Evolutionary conservation across 2,113 vertebrate genomes (phyloP).

Genomic region (Athene cunicularia): DNA sequence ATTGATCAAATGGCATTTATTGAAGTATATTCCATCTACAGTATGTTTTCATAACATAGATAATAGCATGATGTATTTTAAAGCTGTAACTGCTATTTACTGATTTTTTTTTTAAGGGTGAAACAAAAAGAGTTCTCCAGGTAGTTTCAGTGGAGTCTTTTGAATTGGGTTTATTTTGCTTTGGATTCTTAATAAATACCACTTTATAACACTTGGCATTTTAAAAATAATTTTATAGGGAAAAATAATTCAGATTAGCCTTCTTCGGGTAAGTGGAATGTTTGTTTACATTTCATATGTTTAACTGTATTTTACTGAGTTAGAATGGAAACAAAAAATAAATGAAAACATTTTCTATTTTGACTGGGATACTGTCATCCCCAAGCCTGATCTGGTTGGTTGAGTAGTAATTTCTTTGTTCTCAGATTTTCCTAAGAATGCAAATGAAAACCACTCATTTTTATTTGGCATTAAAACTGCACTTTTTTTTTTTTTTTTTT

Average conservation of each 20-base stretch:
- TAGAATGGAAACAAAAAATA: constrained; percentile 67
- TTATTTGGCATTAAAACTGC: constrained; percentile 80
- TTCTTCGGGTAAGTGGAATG: constrained; percentile 31
- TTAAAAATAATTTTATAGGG: constrained; percentile 14
- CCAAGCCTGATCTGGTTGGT: constrained; percentile 77
- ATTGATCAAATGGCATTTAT: constrained; percentile 56
- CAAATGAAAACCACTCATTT: constrained; percentile 83
- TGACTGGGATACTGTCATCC: constrained; percentile 78
- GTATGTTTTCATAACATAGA: not conserved
- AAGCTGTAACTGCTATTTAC: constrained; percentile 20
- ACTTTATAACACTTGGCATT: not conserved
- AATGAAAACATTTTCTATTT: constrained; percentile 77
- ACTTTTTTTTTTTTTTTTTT: constrained; percentile 82
- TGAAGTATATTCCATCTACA: constrained; percentile 1
- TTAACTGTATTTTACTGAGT: constrained; percentile 70
- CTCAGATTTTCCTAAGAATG: constrained; percentile 81
- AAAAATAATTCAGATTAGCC: not conserved
- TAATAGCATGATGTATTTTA: not conserved
- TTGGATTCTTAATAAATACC: not conserved
- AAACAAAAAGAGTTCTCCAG: not conserved
- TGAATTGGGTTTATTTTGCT: not conserved
- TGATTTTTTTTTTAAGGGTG: not conserved
- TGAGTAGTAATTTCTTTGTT: constrained; percentile 84
- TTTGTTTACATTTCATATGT: constrained; percentile 61
- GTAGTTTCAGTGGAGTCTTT: constrained; percentile 8